Evolutionary conservation across 2,888 invertebrate species (phyloP).

Genomic region (Drosophila colorata): DNA sequence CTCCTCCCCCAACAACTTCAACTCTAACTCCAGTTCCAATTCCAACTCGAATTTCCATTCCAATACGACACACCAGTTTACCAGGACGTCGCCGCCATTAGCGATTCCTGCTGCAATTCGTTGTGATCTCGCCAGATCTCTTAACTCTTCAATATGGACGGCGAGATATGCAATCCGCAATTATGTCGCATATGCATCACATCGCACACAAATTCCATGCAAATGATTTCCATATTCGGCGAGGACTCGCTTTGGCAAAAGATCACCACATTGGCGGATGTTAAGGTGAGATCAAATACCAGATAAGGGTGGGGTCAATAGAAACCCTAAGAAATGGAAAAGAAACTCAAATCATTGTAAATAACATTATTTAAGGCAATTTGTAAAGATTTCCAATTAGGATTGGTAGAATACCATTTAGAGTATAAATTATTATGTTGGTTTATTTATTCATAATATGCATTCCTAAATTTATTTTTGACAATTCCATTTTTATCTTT

Average conservation of each 20-base stretch:
- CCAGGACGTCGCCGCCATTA: slow-evolving; percentile 5
- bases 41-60: background rate
- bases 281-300: slow-evolving; percentile 73
- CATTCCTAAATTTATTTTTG: no score
- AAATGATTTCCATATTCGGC: slow-evolving; percentile 85
- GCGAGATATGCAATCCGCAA: slow-evolving; percentile 74
- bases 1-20: slow-evolving; percentile 33
- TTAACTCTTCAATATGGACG: slow-evolving; percentile 57
- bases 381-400: no score
- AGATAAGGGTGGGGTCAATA: no score
- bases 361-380: no score
- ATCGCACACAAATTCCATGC: slow-evolving; percentile 79
- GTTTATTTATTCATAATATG: no score
- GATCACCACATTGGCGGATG: slow-evolving; percentile 84
- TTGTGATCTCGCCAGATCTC: slow-evolving; percentile 17
- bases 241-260: slow-evolving; percentile 85
- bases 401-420: no score
- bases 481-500: no score
- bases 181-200: slow-evolving; percentile 85
- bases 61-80: background rate
- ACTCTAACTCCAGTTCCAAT: slow-evolving; percentile 10
- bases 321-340: background rate
- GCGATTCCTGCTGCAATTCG: slow-evolving; percentile 7
- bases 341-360: background rate
- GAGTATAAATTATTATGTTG: no score